These are phyloP conservation scores for Mionectes macconnelli DNA, from an alignment of 2,113 vertebrate species.

Conservation along the genomic window DNA sequence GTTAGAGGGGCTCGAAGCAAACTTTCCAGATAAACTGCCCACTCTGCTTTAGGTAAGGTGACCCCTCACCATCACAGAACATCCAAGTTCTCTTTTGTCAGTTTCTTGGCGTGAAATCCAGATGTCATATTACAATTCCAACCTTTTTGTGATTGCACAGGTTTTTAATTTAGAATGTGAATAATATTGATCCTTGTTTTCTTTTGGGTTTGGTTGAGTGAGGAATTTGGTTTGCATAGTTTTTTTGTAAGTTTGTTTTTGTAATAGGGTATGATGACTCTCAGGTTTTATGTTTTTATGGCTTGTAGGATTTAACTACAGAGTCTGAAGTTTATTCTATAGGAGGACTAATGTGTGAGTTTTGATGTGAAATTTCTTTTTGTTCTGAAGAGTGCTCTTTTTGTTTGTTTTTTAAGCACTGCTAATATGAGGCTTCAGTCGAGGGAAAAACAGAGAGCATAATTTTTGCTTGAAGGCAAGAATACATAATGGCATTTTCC, in stretches of 20 bases:
- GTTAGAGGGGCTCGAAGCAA: neutral
- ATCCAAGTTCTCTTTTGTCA: neutral
- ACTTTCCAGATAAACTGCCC: neutral
- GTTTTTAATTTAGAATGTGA: neutral
- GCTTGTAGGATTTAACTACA: neutral
- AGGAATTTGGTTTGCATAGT: neutral
- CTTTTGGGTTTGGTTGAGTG: neutral
- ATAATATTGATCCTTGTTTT: neutral
- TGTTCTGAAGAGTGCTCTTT: neutral
- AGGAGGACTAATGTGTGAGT: neutral
- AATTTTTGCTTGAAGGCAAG: neutral
- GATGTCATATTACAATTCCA: neutral
- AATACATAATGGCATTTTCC: neutral
- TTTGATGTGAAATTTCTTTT: neutral
- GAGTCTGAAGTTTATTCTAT: neutral
- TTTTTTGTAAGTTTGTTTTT: neutral
- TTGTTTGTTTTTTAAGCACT: neutral
- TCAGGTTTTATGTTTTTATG: neutral
- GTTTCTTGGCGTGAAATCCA: neutral
- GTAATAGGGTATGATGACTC: neutral
- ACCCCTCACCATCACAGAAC: neutral
- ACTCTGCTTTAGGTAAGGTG: neutral
- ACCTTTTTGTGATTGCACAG: neutral
- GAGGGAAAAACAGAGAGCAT: neutral
- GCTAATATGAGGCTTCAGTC: neutral